These are phyloP conservation scores for Apaloderma vittatum DNA, from an alignment of 2,113 vertebrate species.

Conservation along the genomic window DNA sequence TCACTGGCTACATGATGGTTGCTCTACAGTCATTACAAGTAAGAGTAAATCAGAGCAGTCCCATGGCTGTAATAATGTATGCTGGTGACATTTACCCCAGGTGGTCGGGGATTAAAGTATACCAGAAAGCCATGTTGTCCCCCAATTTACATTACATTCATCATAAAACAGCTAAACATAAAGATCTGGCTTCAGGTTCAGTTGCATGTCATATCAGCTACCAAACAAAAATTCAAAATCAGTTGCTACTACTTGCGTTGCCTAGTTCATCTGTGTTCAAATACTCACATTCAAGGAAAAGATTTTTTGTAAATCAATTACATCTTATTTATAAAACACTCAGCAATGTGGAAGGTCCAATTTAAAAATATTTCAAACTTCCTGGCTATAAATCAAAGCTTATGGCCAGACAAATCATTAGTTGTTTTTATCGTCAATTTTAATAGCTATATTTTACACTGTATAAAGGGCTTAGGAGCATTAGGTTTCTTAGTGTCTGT, in stretches of 20 bases:
- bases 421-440: slow-evolving; percentile 37
- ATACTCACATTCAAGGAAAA: neutral
- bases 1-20: neutral
- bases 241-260: neutral
- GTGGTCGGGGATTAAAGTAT: neutral
- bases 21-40: neutral
- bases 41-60: slow-evolving; percentile 4
- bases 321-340: slow-evolving; percentile 23
- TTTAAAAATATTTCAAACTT: slow-evolving; percentile 28
- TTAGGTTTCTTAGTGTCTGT: slow-evolving; percentile 71
- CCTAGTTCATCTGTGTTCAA: neutral
- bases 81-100: slow-evolving; percentile 7
- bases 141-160: neutral
- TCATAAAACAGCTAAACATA: neutral
- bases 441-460: slow-evolving; percentile 43
- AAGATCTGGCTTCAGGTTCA: neutral
- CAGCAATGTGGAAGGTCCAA: neutral
- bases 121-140: neutral
- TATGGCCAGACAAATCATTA: neutral
- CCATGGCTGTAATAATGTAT: slow-evolving; percentile 32
- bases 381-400: slow-evolving; percentile 40
- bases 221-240: neutral
- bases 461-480: slow-evolving; percentile 50
- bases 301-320: slow-evolving; percentile 22
- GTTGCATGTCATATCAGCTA: neutral